These are phyloP conservation scores for Halictus ligatus DNA, from an alignment of 2,888 invertebrate species.

Conservation along the genomic window DNA sequence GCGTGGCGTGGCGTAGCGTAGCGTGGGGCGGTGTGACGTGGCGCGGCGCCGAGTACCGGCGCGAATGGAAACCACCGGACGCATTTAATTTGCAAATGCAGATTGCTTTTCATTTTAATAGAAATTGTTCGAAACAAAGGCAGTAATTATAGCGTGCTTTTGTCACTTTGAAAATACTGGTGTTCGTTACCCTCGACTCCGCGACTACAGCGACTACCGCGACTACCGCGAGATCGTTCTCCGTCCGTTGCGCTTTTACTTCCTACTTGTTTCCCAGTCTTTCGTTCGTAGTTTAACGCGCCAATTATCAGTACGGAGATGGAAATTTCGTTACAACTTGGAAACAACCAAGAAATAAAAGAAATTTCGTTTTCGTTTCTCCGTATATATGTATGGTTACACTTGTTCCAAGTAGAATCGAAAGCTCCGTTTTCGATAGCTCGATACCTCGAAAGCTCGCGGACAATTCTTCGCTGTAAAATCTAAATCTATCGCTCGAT, in stretches of 20 bases:
- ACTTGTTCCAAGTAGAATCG: too few species aligned
- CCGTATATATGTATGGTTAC: too few species aligned
- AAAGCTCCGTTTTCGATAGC: too few species aligned
- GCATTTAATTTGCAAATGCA: slow-evolving; percentile 82
- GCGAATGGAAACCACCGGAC: slow-evolving; percentile 63
- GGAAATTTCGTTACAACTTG: slow-evolving; percentile 20
- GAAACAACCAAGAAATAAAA: not conserved
- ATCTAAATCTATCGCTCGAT: not conserved
- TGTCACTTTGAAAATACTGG: slow-evolving; percentile 63
- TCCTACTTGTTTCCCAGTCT: not conserved
- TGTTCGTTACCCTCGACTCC: slow-evolving; percentile 52
- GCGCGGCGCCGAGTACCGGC: slow-evolving; percentile 5
- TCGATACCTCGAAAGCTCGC: too few species aligned
- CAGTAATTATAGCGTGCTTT: slow-evolving; percentile 78
- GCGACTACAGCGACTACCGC: not conserved
- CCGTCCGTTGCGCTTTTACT: not conserved
- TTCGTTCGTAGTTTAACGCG: not conserved
- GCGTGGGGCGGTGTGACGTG: not conserved
- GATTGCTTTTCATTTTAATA: slow-evolving; percentile 83
- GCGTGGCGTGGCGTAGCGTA: too few species aligned
- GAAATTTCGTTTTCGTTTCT: not conserved
- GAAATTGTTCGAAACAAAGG: slow-evolving; percentile 82
- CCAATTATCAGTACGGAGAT: not conserved
- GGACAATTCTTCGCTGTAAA: not conserved
- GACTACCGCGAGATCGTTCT: slow-evolving; percentile 23